These are phyloP conservation scores for Gymnorhina tibicen DNA, from an alignment of 2,113 vertebrate genomes.

Conservation along the genomic window DNA sequence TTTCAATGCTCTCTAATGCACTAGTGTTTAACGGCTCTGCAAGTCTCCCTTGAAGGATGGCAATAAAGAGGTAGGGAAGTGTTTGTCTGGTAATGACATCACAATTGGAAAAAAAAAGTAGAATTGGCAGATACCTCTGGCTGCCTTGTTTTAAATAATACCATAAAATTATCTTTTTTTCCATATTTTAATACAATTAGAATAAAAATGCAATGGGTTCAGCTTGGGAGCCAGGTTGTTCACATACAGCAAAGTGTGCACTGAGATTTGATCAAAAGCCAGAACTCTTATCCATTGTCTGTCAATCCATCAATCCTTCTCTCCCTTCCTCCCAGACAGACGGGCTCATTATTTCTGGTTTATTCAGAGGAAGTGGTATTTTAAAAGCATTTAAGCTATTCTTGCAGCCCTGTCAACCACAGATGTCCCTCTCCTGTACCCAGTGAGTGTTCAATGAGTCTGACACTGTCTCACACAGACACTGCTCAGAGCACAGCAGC, in stretches of 20 bases:
- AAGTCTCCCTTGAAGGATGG: not conserved
- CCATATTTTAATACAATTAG: not conserved
- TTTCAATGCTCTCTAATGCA: not conserved
- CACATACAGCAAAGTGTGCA: not conserved
- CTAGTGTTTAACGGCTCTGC: not conserved
- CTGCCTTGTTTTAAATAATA: not conserved
- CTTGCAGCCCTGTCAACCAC: not conserved
- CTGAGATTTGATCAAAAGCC: not conserved
- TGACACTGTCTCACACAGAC: not conserved
- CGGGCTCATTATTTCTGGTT: not conserved
- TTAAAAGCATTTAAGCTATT: not conserved
- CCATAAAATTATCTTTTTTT: not conserved
- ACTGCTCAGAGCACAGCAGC: not conserved
- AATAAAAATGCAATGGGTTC: not conserved
- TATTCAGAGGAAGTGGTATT: not conserved
- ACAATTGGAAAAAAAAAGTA: not conserved
- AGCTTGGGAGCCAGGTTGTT: not conserved
- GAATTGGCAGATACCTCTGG: fast-evolving
- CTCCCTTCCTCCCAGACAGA: not conserved
- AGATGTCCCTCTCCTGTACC: not conserved
- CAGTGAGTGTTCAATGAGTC: not conserved
- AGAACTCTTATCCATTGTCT: not conserved
- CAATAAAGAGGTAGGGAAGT: not conserved
- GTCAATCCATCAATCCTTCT: not conserved
- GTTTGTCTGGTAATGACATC: not conserved